These are phyloP conservation scores for Ceratoteleas bidentatus DNA, from an alignment of 1,140 invertebrate species.

Conservation along the genomic window DNA sequence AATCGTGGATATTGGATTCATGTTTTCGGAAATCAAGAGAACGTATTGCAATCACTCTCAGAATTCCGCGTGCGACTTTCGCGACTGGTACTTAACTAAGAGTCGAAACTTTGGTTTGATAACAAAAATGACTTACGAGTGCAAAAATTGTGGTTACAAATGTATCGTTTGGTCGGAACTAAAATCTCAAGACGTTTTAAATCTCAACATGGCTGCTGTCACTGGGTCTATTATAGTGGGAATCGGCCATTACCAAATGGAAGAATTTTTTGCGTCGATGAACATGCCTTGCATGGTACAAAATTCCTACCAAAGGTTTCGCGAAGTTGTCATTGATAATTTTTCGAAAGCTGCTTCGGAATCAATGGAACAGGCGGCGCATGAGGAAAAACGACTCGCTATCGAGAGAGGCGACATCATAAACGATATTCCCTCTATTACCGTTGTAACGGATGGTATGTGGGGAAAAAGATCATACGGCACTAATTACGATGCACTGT, in stretches of 20 bases:
- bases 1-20: background rate
- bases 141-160: background rate
- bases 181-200: background rate
- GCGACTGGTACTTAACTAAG: background rate
- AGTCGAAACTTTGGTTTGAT: background rate
- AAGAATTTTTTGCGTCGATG: constrained; percentile 50
- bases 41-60: background rate
- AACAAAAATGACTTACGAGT: background rate
- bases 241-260: constrained; percentile 45
- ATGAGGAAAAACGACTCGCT: background rate
- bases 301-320: background rate
- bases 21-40: background rate
- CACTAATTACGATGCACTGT: background rate
- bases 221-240: constrained; percentile 49
- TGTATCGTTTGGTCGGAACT: background rate
- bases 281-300: constrained; percentile 53
- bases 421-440: background rate
- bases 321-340: background rate
- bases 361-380: background rate
- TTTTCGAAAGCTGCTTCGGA: background rate
- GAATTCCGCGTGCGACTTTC: background rate
- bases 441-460: background rate
- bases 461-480: background rate
- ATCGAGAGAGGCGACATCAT: background rate
- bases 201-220: background rate